Conservation (phyloP, 2,113 vertebrate genomes). For the Paramisgurnus dabryanus region DNA sequence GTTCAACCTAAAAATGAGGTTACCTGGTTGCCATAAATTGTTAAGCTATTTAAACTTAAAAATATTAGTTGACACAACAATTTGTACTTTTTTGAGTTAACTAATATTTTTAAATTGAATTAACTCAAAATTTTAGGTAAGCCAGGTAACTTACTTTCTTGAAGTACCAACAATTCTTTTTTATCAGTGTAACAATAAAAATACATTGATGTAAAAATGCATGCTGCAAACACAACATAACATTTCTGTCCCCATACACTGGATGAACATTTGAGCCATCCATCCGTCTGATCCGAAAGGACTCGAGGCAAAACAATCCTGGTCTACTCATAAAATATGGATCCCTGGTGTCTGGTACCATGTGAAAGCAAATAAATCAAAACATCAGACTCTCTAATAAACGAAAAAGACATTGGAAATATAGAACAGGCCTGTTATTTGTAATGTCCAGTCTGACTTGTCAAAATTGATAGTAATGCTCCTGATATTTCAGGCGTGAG, state of each 20-base stretch:
- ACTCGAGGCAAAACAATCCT: constrained; percentile 22
- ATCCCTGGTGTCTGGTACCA: constrained; percentile 1
- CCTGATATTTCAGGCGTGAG: constrained; percentile 7
- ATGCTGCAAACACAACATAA: not conserved
- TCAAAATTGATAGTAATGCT: constrained; percentile 22
- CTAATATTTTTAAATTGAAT: too few relatives aligned
- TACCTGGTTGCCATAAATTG: too few relatives aligned
- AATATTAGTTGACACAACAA: too few relatives aligned
- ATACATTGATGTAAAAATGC: not conserved
- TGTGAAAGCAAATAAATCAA: constrained; percentile 18
- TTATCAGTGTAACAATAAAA: too few relatives aligned
- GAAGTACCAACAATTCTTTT: too few relatives aligned
- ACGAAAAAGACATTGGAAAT: constrained; percentile 23
- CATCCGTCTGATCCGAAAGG: constrained; percentile 7
- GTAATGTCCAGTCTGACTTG: not conserved
- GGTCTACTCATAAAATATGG: constrained; percentile 24
- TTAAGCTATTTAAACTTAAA: too few relatives aligned
- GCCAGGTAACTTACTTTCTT: too few relatives aligned
- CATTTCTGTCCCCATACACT: not conserved
- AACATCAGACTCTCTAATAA: constrained; percentile 27
- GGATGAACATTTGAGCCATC: not conserved
- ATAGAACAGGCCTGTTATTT: not conserved
- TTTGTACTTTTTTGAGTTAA: too few relatives aligned
- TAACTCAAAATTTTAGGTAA: too few relatives aligned
- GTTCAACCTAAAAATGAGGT: too few relatives aligned